Conservation (phyloP, 2,797 vertebrate genomes). For the Prionace glauca region DNA sequence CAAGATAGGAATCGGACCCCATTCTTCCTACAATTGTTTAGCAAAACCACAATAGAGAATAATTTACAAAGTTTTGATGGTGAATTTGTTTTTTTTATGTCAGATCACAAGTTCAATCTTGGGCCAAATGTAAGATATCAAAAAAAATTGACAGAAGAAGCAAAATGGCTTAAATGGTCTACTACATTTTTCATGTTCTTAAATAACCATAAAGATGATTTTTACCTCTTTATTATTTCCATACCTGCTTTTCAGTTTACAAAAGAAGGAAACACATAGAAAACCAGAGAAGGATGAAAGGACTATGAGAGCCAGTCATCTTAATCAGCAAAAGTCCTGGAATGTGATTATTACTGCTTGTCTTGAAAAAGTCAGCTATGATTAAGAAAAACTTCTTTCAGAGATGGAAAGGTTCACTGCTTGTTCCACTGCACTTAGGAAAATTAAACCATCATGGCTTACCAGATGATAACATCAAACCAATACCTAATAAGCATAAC, state of each 20-base stretch:
- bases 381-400: background rate
- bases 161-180: too few relatives aligned
- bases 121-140: background rate
- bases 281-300: background rate
- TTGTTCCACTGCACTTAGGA: background rate
- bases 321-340: background rate
- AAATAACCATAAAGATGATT: background rate
- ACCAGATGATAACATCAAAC: background rate
- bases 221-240: background rate
- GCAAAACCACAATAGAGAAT: background rate
- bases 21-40: background rate
- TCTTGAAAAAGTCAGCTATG: background rate
- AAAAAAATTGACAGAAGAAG: background rate
- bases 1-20: too few relatives aligned
- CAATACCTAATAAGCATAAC: background rate
- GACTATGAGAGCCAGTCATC: background rate
- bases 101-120: background rate
- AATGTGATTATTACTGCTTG: background rate
- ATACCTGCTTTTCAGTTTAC: background rate
- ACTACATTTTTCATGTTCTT: too few relatives aligned
- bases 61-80: background rate
- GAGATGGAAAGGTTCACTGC: too few relatives aligned
- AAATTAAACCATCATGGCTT: background rate
- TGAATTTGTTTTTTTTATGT: background rate
- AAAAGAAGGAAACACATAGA: too few relatives aligned